Evolutionary conservation across 2,113 vertebrate genomes (phyloP), one percentile per base, ranked within the genome.

Genomic region (Plecturocebus donacophilus): DNA sequence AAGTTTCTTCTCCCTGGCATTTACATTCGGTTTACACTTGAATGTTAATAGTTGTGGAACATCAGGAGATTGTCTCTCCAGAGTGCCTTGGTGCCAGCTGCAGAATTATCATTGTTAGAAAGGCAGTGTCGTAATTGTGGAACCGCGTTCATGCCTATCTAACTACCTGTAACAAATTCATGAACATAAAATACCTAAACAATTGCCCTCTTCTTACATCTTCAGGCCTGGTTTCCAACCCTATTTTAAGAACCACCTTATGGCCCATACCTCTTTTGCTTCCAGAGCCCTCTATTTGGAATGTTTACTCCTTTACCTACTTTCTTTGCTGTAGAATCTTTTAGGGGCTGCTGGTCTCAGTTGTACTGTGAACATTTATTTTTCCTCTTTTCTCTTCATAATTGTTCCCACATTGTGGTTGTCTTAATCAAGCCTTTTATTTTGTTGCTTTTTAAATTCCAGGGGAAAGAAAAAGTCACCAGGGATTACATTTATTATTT

Each of bases 401-500:
- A 11, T 80, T 32, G 3, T 76, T 81, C 35, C n/a, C 8, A 82
- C 13, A 54, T 83, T 88, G 45, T 77, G 49, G 17, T 5, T 79
- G 70, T 35, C 47, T 90, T 77, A 70, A 35, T 70, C 3, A 52
- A 90, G 66, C 0, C 3, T 83, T 93, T 75, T 49, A 73, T 76
- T 70, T 87, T 71, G 79, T 21, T 89, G 45, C 19, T 84, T 83
- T 82, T 95, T 64, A 84, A 91, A 82, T 81, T 96, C 80, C 61
- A 30, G n/a, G 16, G 8, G 14, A 80, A 87, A 87, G 38, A 16
- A 73, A 58, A 90, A 71, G n/a, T 35, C 20, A 73, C 6, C 13
- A 81, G 17, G 0, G 2, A 61, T 71, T 40, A 0, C 45, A 79
- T 40, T 86, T 82, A n/a, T 23, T 82, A 38, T 70, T 91, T 96